Base-by-base conservation (phyloP, 1,140 invertebrate species). In the Vanessa atalanta region DNA sequence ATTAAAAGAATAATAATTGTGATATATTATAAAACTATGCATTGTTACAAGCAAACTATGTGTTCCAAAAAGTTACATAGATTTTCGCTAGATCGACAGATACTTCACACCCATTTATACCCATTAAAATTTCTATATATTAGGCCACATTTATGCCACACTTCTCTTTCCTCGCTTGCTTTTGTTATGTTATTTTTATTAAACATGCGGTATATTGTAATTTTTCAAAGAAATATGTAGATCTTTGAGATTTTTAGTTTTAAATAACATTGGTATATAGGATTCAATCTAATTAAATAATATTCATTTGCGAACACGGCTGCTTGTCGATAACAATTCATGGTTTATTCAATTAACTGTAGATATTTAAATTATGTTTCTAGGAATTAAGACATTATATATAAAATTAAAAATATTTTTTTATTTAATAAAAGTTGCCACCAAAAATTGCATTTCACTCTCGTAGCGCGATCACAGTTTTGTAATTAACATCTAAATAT, bases 381-480 rank as follows among this genome's bases (percentile, higher is more conserved):
- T 23, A 69, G 47, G 53, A 47, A 47, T 71, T 61, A 63, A 63
- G 68, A 50, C 47, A 61, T 61, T 73, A 61, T 73, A 37, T 63
- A 67, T 66, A 73, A 73, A 73, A 67, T 60, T 55, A 57, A 37
- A 60, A 53, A 61, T 61, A 50, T 73, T 73, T 73, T 73, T 65
- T 51, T 65, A 55, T 63, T 67, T 47, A 74, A 69, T 69, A 67
- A 69, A 74, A 55, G 26, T 69, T 69, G 61, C 67, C 51, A 74
- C 37, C 26, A 50, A 50, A 53, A 31, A 31, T 50, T 64, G 66
- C 61, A 31, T 72, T 66, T 60, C 15, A 57, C 13, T 73, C 6
- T 37, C 9, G 1, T 14, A 47, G n/a, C 57, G 68, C 63, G 61
- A 71, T 71, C 61, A 43, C 47, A 65, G n/a, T 43, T 47, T 64